Base-by-base conservation (phyloP, 2,113 vertebrate genomes). In the Falcunculus frontatus region DNA sequence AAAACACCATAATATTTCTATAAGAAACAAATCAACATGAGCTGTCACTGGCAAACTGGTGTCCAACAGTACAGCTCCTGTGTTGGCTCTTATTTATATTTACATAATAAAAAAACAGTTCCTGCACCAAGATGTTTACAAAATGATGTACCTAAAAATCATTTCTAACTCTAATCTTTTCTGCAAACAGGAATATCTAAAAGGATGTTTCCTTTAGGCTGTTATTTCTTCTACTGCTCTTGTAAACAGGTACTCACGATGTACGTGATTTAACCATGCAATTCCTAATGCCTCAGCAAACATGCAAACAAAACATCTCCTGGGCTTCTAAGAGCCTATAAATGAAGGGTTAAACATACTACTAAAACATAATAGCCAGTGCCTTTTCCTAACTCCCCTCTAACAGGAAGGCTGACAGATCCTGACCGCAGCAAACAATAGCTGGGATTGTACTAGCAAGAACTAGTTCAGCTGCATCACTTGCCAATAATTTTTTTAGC, bases 401-500 rank as follows among this genome's bases (percentile, higher is more conserved):
- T 91, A 97, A 96, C 96, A 97, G 97, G 97, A 98, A 98, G 97
- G 96, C 97, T 94, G 95, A 95, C 94, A 93, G 96, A 95, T 97
- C 95, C 97, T 93, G 83, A 97, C 93, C 96, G 55, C 92, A 96
- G 96, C 97, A 97, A 98, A 98, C 98, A 98, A 98, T 98, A 96
- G 97, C 97, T 96, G 94, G 95, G 90, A 98, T 97, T 98, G 98
- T 98, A 97, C 97, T 97, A 89, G 97, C 55, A 92, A 97, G 96
- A 98, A 98, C 97, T 97, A 97, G 98, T 97, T 96, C 37, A 91
- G 96, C 97, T 32, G 93, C 97, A 97, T 97, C 97, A 92, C 70
- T 97, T 97, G 98, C 98, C 98, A 98, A 93, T 97, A 97, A 97
- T 98, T 97, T 97, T 97, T 97, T 91, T 97, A 98, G 97, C 97